Evolutionary conservation across 1,140 invertebrate genomes (phyloP).

Genomic region (Procambarus virginalis): DNA sequence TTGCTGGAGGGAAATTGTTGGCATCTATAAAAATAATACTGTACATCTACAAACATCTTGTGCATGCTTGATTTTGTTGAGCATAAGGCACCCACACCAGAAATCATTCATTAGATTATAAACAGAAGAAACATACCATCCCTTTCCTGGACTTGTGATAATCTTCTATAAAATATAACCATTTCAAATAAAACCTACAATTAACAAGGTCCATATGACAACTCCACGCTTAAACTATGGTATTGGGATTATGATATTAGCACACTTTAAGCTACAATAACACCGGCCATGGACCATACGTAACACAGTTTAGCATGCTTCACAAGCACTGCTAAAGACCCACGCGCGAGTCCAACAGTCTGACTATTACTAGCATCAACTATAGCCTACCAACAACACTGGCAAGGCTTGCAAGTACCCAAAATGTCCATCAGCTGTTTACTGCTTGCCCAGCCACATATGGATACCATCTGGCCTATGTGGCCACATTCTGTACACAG

Average conservation of each 20-base stretch:
- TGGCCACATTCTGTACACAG: constrained; percentile 52
- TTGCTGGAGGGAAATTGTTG: constrained; percentile 64
- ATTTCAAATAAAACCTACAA: constrained; percentile 67
- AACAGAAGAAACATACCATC: constrained; percentile 64
- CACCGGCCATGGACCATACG: constrained; percentile 67
- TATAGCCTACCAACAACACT: constrained; percentile 57
- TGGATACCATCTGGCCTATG: constrained; percentile 39
- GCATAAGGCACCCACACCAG: constrained; percentile 69
- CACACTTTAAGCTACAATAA: constrained; percentile 67
- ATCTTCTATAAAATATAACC: constrained; percentile 68
- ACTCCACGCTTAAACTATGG: constrained; percentile 61
- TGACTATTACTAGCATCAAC: constrained; percentile 58
- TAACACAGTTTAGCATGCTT: constrained; percentile 68
- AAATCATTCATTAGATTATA: constrained; percentile 62
- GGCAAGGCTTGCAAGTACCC: constrained; percentile 33
- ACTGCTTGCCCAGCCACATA: constrained; percentile 37
- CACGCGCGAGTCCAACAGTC: constrained; percentile 48
- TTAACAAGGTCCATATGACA: constrained; percentile 64
- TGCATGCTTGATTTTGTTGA: constrained; percentile 68
- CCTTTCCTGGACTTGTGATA: constrained; percentile 63
- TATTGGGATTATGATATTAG: constrained; percentile 67
- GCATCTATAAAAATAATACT: constrained; percentile 69
- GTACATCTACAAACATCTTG: constrained; percentile 68
- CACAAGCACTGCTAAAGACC: constrained; percentile 63
- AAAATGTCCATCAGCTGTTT: constrained; percentile 27